A percentile compares a stretch with the other conserved stretches of the same genome.
These are phyloP conservation scores for Turdus rufiventris DNA, from an alignment of 2,113 vertebrate genomes.

Conservation along the genomic window DNA sequence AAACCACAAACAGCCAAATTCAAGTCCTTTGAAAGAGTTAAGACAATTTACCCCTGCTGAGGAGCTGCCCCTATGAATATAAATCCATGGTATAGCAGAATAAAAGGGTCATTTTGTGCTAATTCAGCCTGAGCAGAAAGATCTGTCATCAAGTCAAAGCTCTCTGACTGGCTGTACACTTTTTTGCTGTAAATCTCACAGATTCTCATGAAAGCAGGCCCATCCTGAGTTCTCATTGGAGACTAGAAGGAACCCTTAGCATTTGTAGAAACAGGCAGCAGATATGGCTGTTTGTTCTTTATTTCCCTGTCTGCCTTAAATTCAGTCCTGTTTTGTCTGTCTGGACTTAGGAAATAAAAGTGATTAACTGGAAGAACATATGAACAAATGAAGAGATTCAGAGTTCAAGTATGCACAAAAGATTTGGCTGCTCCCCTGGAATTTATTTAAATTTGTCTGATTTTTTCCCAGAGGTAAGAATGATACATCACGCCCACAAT, in stretches of 20 bases:
- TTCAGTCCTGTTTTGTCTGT: background rate
- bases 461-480: background rate
- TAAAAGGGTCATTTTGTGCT: constrained; percentile 34
- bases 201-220: background rate
- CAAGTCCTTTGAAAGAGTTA: background rate
- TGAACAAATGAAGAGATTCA: background rate
- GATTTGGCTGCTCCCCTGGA: background rate
- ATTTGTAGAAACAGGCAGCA: background rate
- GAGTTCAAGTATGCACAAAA: background rate
- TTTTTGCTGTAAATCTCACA: constrained; percentile 16
- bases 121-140: constrained; percentile 12
- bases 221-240: background rate
- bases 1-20: background rate
- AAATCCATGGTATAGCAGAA: background rate
- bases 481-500: background rate
- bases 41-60: background rate
- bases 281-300: background rate
- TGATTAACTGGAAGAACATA: background rate
- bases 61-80: background rate
- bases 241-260: background rate
- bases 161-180: background rate
- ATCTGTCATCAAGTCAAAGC: constrained; percentile 23
- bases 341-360: background rate
- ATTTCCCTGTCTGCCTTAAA: background rate
- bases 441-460: background rate